Base-by-base conservation (phyloP, 2,113 vertebrate species). In the Varanus salvator region DNA sequence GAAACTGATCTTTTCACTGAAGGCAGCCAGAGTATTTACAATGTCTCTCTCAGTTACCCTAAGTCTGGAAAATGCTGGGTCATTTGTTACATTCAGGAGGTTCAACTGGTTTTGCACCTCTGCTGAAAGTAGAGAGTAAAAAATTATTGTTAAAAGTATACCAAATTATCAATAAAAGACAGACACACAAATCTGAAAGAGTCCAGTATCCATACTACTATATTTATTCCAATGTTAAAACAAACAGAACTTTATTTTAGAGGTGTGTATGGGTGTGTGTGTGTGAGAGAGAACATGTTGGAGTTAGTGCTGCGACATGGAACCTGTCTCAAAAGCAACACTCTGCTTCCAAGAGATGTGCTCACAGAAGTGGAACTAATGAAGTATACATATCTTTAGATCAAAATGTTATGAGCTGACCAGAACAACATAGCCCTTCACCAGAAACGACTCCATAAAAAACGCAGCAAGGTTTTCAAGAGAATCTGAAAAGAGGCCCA, bases 201-300 rank as follows among this genome's bases (percentile, higher is more conserved):
- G 54, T 76, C 92, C 23, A 89, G 86, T 90, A 87, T 90, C 95
- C 90, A 69, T 74, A 84, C 82, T 83, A 74, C 87, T 86, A 38
- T 91, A 91, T 96, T 96, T 97, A 96, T 94, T 96, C 91, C 87
- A 93, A 81, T 90, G 8, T 38, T 95, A 90, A 90, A 94, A 90
- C 87, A 93, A 95, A 87, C 77, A 64, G 14, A 29, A 85, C 38
- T 87, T 91, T 77, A 87, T 90, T 71, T 93, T 90, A 92, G 89
- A 94, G 21, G 38, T 44, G 38, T 44, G 38, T 44, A 44, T 44
- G 38, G 38, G 38, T 44, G 38, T 44, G 85, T 0, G 31, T 93
- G 54, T 80, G 85, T 82, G 44, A 12, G 91, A 34, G n/a, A 15
- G 52, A 74, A 90, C 5, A 72, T 76, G 75, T 71, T 85, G 48